phyloP scores from a whole-genome alignment of 2,797 vertebrate genomes.

The Otolemur crassicaudatus region DNA sequence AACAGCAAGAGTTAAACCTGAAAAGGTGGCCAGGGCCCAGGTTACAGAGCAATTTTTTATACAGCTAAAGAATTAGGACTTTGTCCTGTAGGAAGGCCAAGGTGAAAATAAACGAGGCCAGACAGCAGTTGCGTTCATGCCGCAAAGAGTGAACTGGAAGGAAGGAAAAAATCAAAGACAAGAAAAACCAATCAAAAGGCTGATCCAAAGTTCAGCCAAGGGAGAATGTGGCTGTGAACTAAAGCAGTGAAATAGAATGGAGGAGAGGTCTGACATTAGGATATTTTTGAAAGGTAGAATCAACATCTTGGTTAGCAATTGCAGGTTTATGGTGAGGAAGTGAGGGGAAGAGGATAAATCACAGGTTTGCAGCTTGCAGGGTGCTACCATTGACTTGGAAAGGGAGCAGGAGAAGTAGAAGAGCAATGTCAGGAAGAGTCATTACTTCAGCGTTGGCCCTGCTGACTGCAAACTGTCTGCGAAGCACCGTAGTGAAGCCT shows the following conservation, averaged over 20 bases:
- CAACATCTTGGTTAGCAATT: background rate
- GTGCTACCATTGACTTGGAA: background rate
- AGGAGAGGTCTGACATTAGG: background rate
- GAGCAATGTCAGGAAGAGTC: background rate
- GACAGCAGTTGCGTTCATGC: background rate
- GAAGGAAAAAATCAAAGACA: background rate
- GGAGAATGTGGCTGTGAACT: background rate
- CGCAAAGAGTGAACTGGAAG: background rate
- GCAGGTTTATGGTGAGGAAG: background rate
- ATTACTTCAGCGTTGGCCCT: background rate
- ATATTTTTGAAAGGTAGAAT: background rate
- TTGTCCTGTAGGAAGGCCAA: constrained; percentile 18
- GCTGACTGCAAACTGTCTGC: background rate
- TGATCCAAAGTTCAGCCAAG: background rate
- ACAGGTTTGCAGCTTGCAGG: background rate
- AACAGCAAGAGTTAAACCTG: background rate
- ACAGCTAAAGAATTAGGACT: background rate
- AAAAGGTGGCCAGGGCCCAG: background rate
- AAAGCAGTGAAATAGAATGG: background rate
- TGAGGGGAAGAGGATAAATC: background rate
- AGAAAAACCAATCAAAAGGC: background rate
- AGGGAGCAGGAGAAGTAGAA: background rate
- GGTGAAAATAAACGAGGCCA: constrained; percentile 48
- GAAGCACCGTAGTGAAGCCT: fast-evolving
- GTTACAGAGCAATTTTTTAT: background rate